Percentiles rank a stretch among this genome's conserved stretches.
phyloP scores from a whole-genome alignment of 2,797 vertebrate species.

The Parotocinclus haroldoi region DNA sequence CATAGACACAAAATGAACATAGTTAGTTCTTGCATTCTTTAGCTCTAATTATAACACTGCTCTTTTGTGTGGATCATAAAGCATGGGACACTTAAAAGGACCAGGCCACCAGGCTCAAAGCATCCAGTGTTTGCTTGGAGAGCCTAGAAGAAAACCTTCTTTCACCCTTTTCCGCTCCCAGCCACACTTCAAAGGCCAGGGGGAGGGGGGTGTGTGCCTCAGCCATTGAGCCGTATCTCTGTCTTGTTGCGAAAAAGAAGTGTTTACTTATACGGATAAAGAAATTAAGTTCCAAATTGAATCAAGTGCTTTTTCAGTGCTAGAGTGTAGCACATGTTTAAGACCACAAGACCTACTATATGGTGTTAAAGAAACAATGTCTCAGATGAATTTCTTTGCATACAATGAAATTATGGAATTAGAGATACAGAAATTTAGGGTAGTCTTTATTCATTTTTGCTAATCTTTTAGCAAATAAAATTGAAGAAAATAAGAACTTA shows the following conservation, averaged over 20 bases:
- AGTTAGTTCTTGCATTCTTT: too few relatives aligned
- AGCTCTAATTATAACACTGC: too few relatives aligned
- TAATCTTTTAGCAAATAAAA: too few relatives aligned
- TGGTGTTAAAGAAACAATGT: background rate
- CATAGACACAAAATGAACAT: too few relatives aligned
- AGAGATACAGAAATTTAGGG: background rate
- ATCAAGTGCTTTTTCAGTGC: too few relatives aligned
- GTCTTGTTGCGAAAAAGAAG: background rate
- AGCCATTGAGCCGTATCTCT: too few relatives aligned
- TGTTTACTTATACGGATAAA: conserved; percentile 19
- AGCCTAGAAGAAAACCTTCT: conserved; percentile 40
- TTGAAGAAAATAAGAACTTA: too few relatives aligned
- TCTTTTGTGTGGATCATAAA: conserved; percentile 38
- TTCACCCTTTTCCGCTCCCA: conserved; percentile 38
- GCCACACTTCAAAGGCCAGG: conserved; percentile 39
- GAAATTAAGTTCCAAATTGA: conserved; percentile 8
- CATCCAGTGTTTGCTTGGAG: conserved; percentile 39
- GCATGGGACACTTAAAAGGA: conserved; percentile 28
- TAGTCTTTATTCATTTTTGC: too few relatives aligned
- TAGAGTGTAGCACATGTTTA: background rate
- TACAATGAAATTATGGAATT: background rate
- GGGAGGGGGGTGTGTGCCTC: conserved; percentile 23
- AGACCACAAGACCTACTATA: too few relatives aligned
- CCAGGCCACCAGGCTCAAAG: conserved; percentile 30
- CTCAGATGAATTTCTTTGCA: background rate